Evolutionary conservation across 1,140 invertebrate genomes (phyloP).

Genomic region (Drosophila leontia): DNA sequence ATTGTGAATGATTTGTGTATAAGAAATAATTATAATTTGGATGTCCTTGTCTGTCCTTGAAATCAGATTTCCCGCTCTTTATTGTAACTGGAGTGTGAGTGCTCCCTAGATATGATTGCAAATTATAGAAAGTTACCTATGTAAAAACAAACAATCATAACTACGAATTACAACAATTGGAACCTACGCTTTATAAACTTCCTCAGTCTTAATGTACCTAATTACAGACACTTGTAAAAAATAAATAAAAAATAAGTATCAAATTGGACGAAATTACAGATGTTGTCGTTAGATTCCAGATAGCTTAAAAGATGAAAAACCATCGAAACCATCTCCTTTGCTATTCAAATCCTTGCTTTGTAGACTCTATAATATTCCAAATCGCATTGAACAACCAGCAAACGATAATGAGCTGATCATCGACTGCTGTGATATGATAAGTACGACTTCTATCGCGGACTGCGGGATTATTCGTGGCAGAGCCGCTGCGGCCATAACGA

Average conservation of each 20-base stretch:
- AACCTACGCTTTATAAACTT: not conserved
- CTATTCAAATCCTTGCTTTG: not conserved
- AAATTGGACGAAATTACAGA: not conserved
- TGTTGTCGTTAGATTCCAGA: not conserved
- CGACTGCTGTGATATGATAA: constrained; percentile 37
- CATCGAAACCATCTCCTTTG: not conserved
- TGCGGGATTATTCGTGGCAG: constrained; percentile 26
- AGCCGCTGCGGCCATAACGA: constrained; percentile 33
- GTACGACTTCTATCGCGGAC: constrained; percentile 36
- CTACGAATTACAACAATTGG: not conserved
- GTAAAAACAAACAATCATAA: too few relatives aligned
- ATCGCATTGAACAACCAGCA: not conserved
- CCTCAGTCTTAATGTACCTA: not conserved
- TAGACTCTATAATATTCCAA: constrained; percentile 3
- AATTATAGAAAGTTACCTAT: too few relatives aligned
- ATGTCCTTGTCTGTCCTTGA: too few relatives aligned
- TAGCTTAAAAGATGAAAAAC: not conserved
- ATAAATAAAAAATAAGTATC: not conserved
- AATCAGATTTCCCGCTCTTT: too few relatives aligned
- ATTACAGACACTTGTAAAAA: constrained; percentile 1
- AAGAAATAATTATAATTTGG: too few relatives aligned
- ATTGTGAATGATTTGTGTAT: too few relatives aligned
- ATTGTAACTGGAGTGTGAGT: too few relatives aligned
- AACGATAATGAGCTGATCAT: constrained; percentile 43
- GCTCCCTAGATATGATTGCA: too few relatives aligned